Evolutionary conservation across 2,888 invertebrate genomes (phyloP).

Genomic region (Ganaspis brasiliensis): DNA sequence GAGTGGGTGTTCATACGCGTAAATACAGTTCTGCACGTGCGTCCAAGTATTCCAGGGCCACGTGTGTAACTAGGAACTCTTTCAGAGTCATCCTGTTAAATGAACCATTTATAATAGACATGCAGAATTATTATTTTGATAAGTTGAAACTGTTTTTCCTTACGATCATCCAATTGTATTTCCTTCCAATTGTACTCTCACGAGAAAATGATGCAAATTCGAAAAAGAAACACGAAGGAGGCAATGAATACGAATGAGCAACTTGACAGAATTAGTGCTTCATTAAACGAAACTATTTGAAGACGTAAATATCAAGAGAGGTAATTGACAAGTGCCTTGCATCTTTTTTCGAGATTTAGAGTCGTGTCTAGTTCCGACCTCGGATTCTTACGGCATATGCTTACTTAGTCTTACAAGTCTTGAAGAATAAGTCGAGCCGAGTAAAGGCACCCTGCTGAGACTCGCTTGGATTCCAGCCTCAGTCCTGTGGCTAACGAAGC

Average conservation of each 20-base stretch:
- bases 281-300: neutral
- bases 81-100: slow-evolving; percentile 31
- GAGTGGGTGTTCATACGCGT: slow-evolving; percentile 33
- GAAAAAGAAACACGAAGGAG: neutral
- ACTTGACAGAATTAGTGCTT: slow-evolving; percentile 20
- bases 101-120: slow-evolving; percentile 28
- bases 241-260: slow-evolving; percentile 6
- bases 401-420: slow-evolving; percentile 25
- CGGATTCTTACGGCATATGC: slow-evolving; percentile 10
- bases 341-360: slow-evolving; percentile 25
- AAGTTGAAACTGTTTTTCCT: too few species aligned
- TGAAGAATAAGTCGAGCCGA: slow-evolving; percentile 54
- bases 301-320: neutral
- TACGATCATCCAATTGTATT: too few species aligned
- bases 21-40: slow-evolving; percentile 30
- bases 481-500: slow-evolving; percentile 77
- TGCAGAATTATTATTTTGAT: slow-evolving; percentile 14
- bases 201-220: too few species aligned
- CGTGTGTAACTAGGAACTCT: slow-evolving; percentile 38
- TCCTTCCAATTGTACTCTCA: neutral
- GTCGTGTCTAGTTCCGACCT: slow-evolving; percentile 11
- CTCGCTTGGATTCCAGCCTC: slow-evolving; percentile 77
- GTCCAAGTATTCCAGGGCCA: slow-evolving; percentile 12
- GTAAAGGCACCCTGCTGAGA: slow-evolving; percentile 76
- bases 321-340: slow-evolving; percentile 9